Evolutionary conservation across 1,140 invertebrate genomes (phyloP).

Genomic region (Carcinoscorpius rotundicauda): DNA sequence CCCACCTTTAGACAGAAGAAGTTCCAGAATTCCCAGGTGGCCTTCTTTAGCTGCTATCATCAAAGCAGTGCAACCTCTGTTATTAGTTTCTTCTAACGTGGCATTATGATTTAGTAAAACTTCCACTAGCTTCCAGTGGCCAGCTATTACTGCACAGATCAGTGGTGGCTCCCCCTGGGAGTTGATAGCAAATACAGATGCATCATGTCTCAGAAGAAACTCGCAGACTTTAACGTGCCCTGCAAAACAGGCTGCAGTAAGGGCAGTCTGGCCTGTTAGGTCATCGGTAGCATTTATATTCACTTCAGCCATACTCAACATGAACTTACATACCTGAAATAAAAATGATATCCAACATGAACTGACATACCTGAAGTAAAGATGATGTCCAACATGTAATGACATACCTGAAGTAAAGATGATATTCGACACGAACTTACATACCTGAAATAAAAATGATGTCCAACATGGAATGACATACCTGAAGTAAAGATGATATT

Average conservation of each 20-base stretch:
- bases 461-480: too few species aligned
- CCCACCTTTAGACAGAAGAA: slow-evolving; percentile 62
- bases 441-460: too few species aligned
- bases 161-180: slow-evolving; percentile 59
- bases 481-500: too few species aligned
- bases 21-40: slow-evolving; percentile 65
- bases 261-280: slow-evolving; percentile 72
- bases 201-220: slow-evolving; percentile 66
- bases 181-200: slow-evolving; percentile 53
- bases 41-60: slow-evolving; percentile 86
- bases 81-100: slow-evolving; percentile 51
- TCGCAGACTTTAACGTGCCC: slow-evolving; percentile 65
- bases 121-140: slow-evolving; percentile 65
- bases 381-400: too few species aligned
- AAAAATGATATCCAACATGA: too few species aligned
- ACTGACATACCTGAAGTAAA: too few species aligned
- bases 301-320: slow-evolving; percentile 71
- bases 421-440: too few species aligned
- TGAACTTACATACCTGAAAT: slow-evolving; percentile 36
- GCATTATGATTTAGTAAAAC: slow-evolving; percentile 41
- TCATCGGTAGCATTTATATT: slow-evolving; percentile 57
- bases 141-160: slow-evolving; percentile 70
- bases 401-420: too few species aligned
- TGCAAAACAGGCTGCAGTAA: slow-evolving; percentile 71
- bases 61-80: slow-evolving; percentile 55